Conservation (phyloP, 2,888 invertebrate genomes). For the Apoderus coryli region DNA sequence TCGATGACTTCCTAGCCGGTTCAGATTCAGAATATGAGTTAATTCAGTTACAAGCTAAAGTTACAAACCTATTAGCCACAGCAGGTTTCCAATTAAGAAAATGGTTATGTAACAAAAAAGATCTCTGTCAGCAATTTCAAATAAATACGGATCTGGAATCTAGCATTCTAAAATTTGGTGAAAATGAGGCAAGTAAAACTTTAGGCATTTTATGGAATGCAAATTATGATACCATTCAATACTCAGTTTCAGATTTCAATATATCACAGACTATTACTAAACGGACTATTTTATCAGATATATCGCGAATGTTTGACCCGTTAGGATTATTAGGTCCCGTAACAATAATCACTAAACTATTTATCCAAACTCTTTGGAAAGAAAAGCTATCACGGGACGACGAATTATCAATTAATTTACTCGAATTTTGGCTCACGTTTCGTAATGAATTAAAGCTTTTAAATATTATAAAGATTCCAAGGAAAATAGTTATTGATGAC, state of each 20-base stretch:
- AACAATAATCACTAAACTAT: conserved; percentile 12
- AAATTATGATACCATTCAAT: conserved; percentile 8
- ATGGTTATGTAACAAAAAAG: conserved; percentile 11
- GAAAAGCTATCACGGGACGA: conserved; percentile 11
- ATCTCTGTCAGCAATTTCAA: conserved; percentile 7
- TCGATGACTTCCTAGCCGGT: conserved; percentile 15
- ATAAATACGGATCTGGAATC: conserved; percentile 7
- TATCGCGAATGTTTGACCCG: conserved; percentile 14
- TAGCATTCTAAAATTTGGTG: conserved; percentile 11
- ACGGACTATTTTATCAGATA: conserved; percentile 11
- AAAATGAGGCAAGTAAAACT: conserved; percentile 12
- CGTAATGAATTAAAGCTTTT: conserved; percentile 6
- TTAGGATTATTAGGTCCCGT: conserved; percentile 11
- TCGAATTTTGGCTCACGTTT: conserved; percentile 8
- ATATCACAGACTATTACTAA: conserved; percentile 6
- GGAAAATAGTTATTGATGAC: conserved; percentile 5
- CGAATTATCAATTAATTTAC: conserved; percentile 7
- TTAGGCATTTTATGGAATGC: conserved; percentile 9
- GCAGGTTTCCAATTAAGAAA: conserved; percentile 15
- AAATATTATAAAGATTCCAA: conserved; percentile 10
- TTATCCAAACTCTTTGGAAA: conserved; percentile 13
- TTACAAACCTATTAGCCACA: conserved; percentile 10
- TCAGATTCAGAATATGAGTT: conserved; percentile 8
- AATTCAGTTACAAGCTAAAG: conserved; percentile 12
- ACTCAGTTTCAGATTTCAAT: conserved; percentile 7